Evolutionary conservation across 1,140 invertebrate genomes (phyloP), one percentile per base, ranked within the genome.

Genomic region (Drosophila burlai): DNA sequence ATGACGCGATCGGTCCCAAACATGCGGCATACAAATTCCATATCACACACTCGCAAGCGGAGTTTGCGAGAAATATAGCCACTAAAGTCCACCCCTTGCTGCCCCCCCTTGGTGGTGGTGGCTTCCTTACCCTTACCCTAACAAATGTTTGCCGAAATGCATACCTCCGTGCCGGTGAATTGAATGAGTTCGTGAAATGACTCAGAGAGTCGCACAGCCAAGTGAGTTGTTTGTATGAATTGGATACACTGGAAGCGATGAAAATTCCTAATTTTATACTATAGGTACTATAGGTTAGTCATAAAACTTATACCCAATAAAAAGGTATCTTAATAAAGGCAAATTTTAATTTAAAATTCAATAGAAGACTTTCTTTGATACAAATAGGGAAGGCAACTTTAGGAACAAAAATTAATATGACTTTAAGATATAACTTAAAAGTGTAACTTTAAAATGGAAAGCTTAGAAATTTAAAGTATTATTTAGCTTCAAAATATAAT

Each of bases 1-100:
- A 67, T 65, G 45, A 47, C 26, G 13, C n/a, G 66, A 68, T 67
- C 66, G 24, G 43, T 43, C 45, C 61, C 49, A 72, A 72, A 73
- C 68, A 43, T 72, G 43, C 42, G 63, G 47, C 52, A 34, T 7
- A 58, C 38, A 73, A 50, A 73, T 72, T 73, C 38, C 54, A 60
- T 24, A 34, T 59, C 50, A 73, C 15, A 43, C 45, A 73, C 52
- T 13, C 36, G 13, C 49, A 46, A 36, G 9, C 29, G 36, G 24
- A 67, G 62, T 67, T 64, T 10, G 11, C 6, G 34, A 24, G 34
- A 38, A 38, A 24, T 38, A 24, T 16, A 34, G 15, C 26, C 52
- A 16, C 52, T 6, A 10, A 18, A 18, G 29, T 13, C 29, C 54
- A 38, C 34, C 36, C 34, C 54, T 24, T 24, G 21, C 54, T n/a